phyloP scores from a whole-genome alignment of 2,797 vertebrate species.

The Bradypodion ventrale region DNA sequence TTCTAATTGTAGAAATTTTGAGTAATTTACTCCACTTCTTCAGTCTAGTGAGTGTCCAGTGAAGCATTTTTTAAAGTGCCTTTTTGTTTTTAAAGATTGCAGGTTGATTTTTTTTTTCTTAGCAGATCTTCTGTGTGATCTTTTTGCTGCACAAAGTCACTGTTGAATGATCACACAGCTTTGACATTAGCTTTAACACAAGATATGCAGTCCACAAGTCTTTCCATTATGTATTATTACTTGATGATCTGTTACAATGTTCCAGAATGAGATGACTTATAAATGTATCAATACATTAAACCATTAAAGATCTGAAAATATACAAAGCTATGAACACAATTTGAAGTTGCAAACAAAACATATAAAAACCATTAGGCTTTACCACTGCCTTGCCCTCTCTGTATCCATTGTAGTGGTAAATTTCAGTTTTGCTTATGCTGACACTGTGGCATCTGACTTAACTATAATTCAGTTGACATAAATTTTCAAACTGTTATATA shows the following conservation, averaged over 20 bases:
- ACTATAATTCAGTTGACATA: constrained; percentile 32
- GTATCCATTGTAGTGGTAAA: neutral
- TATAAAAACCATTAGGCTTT: neutral
- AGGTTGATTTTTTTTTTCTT: constrained; percentile 66
- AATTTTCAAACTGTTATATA: constrained; percentile 35
- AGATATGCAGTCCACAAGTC: constrained; percentile 55
- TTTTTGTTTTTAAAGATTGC: constrained; percentile 61
- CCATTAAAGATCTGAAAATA: constrained; percentile 68
- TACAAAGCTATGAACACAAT: constrained; percentile 66
- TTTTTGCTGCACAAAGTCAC: constrained; percentile 55
- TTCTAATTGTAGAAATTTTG: constrained; percentile 56
- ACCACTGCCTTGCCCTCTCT: neutral
- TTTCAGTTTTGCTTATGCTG: constrained; percentile 8
- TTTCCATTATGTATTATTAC: constrained; percentile 35
- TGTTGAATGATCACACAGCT: constrained; percentile 45
- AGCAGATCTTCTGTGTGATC: constrained; percentile 60
- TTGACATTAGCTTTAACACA: constrained; percentile 35
- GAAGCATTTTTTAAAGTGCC: constrained; percentile 59
- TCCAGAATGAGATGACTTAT: constrained; percentile 50
- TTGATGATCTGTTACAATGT: constrained; percentile 27
- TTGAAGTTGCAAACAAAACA: constrained; percentile 37
- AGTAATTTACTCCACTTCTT: constrained; percentile 54
- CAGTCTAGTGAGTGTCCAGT: constrained; percentile 63
- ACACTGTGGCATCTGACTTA: neutral
- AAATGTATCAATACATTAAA: constrained; percentile 48